Evolutionary conservation across 1,140 invertebrate genomes (phyloP).

Genomic region (Pseudachorutes palmiensis): DNA sequence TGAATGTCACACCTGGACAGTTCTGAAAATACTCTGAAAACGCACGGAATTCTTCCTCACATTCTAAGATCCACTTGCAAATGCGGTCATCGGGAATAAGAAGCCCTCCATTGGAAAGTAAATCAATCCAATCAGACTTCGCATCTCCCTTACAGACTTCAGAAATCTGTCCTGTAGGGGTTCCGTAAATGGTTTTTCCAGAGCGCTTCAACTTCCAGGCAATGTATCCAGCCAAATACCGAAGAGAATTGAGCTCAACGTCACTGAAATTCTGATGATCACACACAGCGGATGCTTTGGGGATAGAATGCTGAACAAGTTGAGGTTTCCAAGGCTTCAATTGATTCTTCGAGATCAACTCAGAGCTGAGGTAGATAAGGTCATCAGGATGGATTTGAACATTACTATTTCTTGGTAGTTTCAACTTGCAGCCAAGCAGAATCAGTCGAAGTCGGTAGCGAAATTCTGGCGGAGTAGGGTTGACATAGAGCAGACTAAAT

Average conservation of each 20-base stretch:
- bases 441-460: slow-evolving; percentile 24
- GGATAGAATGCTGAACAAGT: background rate
- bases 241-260: background rate
- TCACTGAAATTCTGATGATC: background rate
- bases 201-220: background rate
- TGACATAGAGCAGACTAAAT: slow-evolving; percentile 21
- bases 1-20: no score
- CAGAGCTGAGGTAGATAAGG: background rate
- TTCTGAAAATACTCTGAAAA: no score
- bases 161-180: no score
- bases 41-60: no score
- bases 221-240: slow-evolving; percentile 10
- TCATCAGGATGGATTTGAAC: background rate
- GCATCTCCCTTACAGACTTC: no score
- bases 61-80: no score
- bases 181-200: slow-evolving; percentile 4
- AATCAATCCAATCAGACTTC: no score
- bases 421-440: slow-evolving; percentile 17
- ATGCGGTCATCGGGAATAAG: no score
- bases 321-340: background rate
- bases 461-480: slow-evolving; percentile 24
- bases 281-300: background rate
- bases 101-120: no score
- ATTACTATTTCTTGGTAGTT: slow-evolving; percentile 10
- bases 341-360: slow-evolving; percentile 1